Evolutionary conservation across 2,888 invertebrate genomes (phyloP).

Genomic region (Pseudococcus longispinus): DNA sequence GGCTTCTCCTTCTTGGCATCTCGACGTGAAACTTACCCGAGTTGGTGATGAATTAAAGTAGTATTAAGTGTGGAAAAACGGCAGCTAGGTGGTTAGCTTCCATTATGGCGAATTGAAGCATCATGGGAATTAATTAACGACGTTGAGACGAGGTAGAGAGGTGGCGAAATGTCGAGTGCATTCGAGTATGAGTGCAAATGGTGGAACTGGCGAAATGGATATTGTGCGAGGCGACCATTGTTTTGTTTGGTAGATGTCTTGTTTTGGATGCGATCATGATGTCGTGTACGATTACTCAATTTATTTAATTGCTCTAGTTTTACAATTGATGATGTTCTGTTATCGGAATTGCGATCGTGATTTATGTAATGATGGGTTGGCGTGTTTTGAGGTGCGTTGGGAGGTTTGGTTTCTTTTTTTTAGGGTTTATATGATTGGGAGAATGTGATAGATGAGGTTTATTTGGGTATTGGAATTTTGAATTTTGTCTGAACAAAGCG

Average conservation of each 20-base stretch:
- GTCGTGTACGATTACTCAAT: slow-evolving; percentile 29
- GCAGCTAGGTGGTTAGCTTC: neutral
- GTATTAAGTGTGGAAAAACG: neutral
- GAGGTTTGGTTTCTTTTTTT: too few relatives aligned
- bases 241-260: neutral
- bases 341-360: neutral
- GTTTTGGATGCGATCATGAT: too few relatives aligned
- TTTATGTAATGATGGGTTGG: neutral
- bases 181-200: neutral
- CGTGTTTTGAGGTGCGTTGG: too few relatives aligned
- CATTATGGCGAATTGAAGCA: neutral
- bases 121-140: slow-evolving; percentile 27
- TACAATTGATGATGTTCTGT: neutral
- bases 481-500: too few relatives aligned
- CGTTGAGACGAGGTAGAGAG: neutral
- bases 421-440: too few relatives aligned
- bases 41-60: neutral
- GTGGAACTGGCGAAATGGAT: neutral
- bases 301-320: slow-evolving; percentile 24
- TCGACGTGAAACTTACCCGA: neutral
- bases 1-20: too few relatives aligned
- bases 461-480: too few relatives aligned
- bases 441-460: too few relatives aligned
- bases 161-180: neutral
- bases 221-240: neutral